Evolutionary conservation across 2,113 vertebrate genomes (phyloP), one percentile per base, ranked within the genome.

Genomic region (Rhea americana): DNA sequence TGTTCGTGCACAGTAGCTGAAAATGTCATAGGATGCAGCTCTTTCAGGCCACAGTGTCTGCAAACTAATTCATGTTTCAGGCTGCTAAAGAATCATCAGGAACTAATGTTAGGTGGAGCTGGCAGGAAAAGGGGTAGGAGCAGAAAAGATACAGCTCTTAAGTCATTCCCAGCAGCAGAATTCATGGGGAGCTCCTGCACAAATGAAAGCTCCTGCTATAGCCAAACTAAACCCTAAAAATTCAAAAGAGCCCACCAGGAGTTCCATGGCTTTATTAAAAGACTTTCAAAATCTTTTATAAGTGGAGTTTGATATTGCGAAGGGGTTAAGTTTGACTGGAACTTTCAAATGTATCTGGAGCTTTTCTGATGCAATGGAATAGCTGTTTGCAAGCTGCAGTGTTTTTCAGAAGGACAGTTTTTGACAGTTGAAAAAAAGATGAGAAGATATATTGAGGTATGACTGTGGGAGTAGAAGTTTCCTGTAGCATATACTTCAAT

Each of bases 381-480:
- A 92, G 59, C 41, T 85, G 32, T 83, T 92, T 87, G 30, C 43
- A 65, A 70, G 59, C 30, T 30, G 55, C 28, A 10, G 13, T 81
- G 56, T 45, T 76, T 63, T 14, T 55, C 37, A 51, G 55, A 39
- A 59, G 18, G 48, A 43, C 6, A 3, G 43, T 53, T 93, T 90
- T 25, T 84, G 66, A 20, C 39, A 48, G 37, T 70, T 90, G 59
- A 67, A 58, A 66, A 56, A 50, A 72, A 87, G 90, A 92, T 87
- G 48, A 84, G n/a, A 37, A 90, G 92, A 86, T 84, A 92, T 96
- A 89, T 51, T 70, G 62, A 93, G 74, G 20, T 70, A 48, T 20
- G 50, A 30, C 35, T 87, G 72, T 45, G 89, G 77, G 83, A 78
- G 70, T 51, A 91, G 91, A 84, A 24, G 35, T 75, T 96, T 95